Percentiles rank a stretch among this genome's conserved stretches.
phyloP scores from a whole-genome alignment of 1,140 invertebrate genomes.

The Macrobrachium nipponense region DNA sequence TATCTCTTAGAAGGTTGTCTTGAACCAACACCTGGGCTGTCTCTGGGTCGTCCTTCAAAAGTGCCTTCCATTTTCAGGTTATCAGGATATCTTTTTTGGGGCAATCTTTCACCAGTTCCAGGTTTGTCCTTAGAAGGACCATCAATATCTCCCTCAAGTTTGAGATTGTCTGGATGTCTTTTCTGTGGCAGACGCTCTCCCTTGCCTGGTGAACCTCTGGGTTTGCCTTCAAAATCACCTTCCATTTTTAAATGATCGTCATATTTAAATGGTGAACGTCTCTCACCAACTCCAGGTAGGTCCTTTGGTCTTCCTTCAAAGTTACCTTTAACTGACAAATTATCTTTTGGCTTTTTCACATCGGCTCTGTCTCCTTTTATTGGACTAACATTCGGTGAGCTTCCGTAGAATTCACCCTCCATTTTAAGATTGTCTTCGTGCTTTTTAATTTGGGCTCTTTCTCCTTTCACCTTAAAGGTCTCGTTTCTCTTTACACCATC shows the following conservation, averaged over 20 bases:
- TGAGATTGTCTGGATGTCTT: conserved; percentile 66
- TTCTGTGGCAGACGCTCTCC: conserved; percentile 63
- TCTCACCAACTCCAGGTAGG: conserved; percentile 35
- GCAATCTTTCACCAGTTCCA: conserved; percentile 59
- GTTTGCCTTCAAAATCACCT: conserved; percentile 66
- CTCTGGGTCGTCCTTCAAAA: conserved; percentile 51
- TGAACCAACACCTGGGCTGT: conserved; percentile 74
- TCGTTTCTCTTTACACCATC: conserved; percentile 11
- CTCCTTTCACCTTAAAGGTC: conserved; percentile 19
- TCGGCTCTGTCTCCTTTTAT: conserved; percentile 68
- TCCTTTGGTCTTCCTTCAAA: conserved; percentile 66
- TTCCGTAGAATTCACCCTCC: conserved; percentile 66
- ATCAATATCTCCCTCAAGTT: conserved; percentile 63
- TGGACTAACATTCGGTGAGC: conserved; percentile 59
- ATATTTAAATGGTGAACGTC: conserved; percentile 64
- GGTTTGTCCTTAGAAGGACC: conserved; percentile 70
- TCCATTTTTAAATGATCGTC: conserved; percentile 66
- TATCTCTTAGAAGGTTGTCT: conserved; percentile 69
- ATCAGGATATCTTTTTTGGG: conserved; percentile 62
- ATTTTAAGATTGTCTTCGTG: conserved; percentile 58
- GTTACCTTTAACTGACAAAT: conserved; percentile 78
- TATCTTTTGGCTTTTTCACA: conserved; percentile 71
- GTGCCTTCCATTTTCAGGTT: conserved; percentile 65
- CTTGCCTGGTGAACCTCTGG: conserved; percentile 68
- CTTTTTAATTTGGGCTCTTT: conserved; percentile 67